Conservation (phyloP, 2,888 invertebrate species). For the Fragum whitleyi region DNA sequence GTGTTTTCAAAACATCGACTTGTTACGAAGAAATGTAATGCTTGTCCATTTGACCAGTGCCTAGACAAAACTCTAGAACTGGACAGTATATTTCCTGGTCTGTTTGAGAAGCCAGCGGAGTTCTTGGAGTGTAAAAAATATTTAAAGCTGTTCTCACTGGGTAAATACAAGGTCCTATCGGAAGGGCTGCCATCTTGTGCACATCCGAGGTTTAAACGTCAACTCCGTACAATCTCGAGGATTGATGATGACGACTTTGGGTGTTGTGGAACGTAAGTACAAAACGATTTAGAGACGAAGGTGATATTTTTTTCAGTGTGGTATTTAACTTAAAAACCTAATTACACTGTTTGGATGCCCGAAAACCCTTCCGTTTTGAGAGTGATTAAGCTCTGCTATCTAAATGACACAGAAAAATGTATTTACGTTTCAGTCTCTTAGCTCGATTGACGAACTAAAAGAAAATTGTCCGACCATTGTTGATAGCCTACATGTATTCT, state of each 20-base stretch:
- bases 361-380: no score
- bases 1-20: constrained; percentile 1
- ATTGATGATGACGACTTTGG: constrained; percentile 57
- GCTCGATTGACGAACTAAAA: no score
- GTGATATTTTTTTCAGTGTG: neutral
- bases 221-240: constrained; percentile 17
- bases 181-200: constrained; percentile 60
- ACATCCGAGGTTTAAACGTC: constrained; percentile 57
- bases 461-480: no score
- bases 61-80: constrained; percentile 48
- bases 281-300: no score
- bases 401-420: no score
- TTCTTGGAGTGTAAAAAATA: constrained; percentile 56
- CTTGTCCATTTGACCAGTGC: constrained; percentile 64
- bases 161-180: constrained; percentile 52
- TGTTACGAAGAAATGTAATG: constrained; percentile 43
- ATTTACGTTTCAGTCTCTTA: no score
- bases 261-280: constrained; percentile 63
- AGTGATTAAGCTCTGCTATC: no score
- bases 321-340: no score
- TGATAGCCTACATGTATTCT: no score
- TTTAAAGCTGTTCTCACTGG: constrained; percentile 46
- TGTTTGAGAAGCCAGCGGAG: constrained; percentile 54
- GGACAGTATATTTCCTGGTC: constrained; percentile 56
- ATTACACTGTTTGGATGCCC: no score